phyloP scores from a whole-genome alignment of 2,113 vertebrate species.

The Morone chrysops region DNA sequence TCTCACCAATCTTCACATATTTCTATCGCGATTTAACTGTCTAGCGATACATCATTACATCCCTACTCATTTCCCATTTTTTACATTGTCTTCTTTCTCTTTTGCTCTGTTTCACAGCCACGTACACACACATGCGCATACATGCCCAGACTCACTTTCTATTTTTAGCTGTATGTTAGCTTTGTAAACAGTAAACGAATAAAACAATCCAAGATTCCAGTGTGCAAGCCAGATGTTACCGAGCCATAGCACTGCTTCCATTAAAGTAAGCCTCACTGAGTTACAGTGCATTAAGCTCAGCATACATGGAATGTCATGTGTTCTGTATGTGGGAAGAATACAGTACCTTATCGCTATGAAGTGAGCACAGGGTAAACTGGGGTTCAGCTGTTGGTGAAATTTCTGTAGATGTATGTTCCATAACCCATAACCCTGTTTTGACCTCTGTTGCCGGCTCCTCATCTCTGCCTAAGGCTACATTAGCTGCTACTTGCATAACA shows the following conservation, averaged over 20 bases:
- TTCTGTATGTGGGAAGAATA: not conserved
- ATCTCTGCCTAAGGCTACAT: no score
- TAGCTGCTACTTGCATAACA: no score
- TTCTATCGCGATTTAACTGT: no score
- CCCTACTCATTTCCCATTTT: not conserved
- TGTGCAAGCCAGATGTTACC: slow-evolving; percentile 56
- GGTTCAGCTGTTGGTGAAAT: slow-evolving; percentile 12
- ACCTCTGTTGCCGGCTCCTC: no score
- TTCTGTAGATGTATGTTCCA: not conserved
- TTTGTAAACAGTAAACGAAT: slow-evolving; percentile 31
- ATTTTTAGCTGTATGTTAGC: slow-evolving; percentile 13
- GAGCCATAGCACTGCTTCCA: slow-evolving; percentile 26
- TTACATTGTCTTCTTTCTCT: not conserved
- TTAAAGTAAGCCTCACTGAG: slow-evolving; percentile 42
- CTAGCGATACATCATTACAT: no score
- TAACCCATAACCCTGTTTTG: not conserved
- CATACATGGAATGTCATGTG: slow-evolving; percentile 16
- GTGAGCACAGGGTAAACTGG: not conserved
- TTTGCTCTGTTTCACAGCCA: not conserved
- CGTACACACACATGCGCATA: not conserved
- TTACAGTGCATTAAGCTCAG: slow-evolving; percentile 6
- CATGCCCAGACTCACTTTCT: not conserved
- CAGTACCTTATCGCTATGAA: no score
- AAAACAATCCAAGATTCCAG: slow-evolving; percentile 44
- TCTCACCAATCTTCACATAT: no score